Base-by-base conservation (phyloP, 2,888 invertebrate genomes). In the Stenoptilia bipunctidactyla region DNA sequence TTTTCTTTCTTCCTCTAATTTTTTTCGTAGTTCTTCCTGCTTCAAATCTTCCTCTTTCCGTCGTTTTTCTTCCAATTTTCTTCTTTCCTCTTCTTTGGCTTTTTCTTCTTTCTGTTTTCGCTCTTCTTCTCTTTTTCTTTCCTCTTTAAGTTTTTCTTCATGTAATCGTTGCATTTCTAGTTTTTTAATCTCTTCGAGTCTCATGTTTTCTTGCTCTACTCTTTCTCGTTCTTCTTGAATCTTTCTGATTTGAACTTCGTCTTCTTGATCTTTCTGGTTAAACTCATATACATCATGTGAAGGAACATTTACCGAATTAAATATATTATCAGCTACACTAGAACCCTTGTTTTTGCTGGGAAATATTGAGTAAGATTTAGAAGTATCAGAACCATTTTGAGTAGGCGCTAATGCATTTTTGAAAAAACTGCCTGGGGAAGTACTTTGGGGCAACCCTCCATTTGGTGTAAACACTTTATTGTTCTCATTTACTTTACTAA, bases 401-500 rank as follows among this genome's bases (percentile, higher is more conserved):
- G 52, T 48, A 9, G 57, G 54, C 10, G 52, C 55, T 13, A 58
- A 30, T 8, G 69, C 74, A 44, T 58, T 73, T 59, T 82, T 82
- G 43, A 80, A 83, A 42, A 82, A 57, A 43, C 56, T 73, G 8
- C 71, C 65, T 6, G 82, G 76, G 6, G 77, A 73, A 35, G 69
- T 41, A 34, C 42, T 50, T 27, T 54, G 43, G 34, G 53, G 34
- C 15, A 58, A 51, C 36, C 57, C 61, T 34, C 68, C 67, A 45
- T 76, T 73, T 1, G 57, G 20, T 2, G 47, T 39, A 46, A 63
- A 64, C 37, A 61, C 40, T 38, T 49, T 48, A 41, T 39, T 42
- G 34, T 42, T 48, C 39, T 38, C 40, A 33, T 36, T 34, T 15
- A 55, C 42, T 42, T 63, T 61, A 15, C 49, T 39, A 52, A 67